Evolutionary conservation across 2,113 vertebrate species (phyloP), one percentile per base, ranked within the genome.

Genomic region (Progne subis): DNA sequence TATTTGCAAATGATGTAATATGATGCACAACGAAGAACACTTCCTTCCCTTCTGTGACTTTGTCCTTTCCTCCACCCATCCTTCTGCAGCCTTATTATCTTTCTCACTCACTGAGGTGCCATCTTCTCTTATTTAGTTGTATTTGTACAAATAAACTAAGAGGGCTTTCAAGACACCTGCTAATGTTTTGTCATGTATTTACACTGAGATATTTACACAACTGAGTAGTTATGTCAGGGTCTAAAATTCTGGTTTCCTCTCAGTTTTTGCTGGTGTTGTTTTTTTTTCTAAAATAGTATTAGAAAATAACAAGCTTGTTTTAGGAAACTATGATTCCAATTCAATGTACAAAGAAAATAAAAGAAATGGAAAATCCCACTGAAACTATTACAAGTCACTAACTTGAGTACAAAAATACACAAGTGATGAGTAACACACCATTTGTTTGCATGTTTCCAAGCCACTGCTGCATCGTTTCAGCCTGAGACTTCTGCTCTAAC

Each of bases 381-480:
- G 32, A 67, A 88, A 70, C 25, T 37, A 28, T 29, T 57, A 37
- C 12, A 82, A 57, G 55, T 29, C 24, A 78, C 15, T 47, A 82
- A 84, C 39, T 50, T 41, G 20, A 94, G 47, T 31, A 41, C 74
- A 43, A 70, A 50, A 91, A 34, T 12, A 74, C 15, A 77, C 44
- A 75, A 80, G 67, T 55, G 89, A 82, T 78, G 63, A 70, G 25
- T 34, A 82, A 95, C 95, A 50, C 77, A 94, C 98, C 96, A 6
- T 96, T 97, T 65, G 97, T 46, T 59, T 98, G 97, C 90, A 98
- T 95, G 93, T 96, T 97, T 91, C 98, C 99, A 94, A 99, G 99
- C 99, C 99, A 99, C 24, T 98, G 98, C 37, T 98, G 98, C 68
- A 98, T 98, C 15, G 97, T 98, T 70, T 98, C 98, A 65, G 98